Conservation (phyloP, 2,797 vertebrate species). For the Parambassis ranga region DNA sequence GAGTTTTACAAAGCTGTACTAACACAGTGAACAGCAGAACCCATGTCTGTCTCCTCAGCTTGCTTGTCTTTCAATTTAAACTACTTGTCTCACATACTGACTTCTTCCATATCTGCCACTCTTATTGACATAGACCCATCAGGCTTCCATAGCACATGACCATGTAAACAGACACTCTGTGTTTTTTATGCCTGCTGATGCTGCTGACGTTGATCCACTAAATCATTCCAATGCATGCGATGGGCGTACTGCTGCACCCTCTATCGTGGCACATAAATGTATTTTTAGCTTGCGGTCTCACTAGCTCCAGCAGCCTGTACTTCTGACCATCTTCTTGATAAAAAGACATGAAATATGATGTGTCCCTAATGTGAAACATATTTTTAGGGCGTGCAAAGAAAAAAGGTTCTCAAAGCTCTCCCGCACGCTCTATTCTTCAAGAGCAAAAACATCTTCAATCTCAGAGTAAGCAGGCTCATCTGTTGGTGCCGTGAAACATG, state of each 20-base stretch:
- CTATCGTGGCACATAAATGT: conserved; percentile 51
- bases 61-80: neutral
- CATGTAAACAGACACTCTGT: conserved; percentile 42
- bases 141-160: conserved; percentile 45
- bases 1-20: neutral
- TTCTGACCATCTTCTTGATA: conserved; percentile 72
- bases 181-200: conserved; percentile 40
- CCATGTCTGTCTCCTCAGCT: neutral
- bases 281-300: conserved; percentile 72
- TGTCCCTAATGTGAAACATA: conserved; percentile 73
- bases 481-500: conserved; percentile 53
- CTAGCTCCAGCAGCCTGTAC: conserved; percentile 37
- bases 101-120: conserved; percentile 22
- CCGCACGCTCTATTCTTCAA: conserved; percentile 40
- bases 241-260: conserved; percentile 57
- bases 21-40: neutral
- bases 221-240: conserved; percentile 72
- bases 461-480: conserved; percentile 40
- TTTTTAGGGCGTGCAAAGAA: conserved; percentile 21
- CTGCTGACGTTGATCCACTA: conserved; percentile 51
- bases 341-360: conserved; percentile 76
- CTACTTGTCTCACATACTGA: conserved; percentile 12
- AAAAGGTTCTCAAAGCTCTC: conserved; percentile 7
- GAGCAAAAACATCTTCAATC: conserved; percentile 51
- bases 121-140: conserved; percentile 31